Conservation (phyloP, 2,888 invertebrate genomes). For the Lepetodrilus schrolli region DNA sequence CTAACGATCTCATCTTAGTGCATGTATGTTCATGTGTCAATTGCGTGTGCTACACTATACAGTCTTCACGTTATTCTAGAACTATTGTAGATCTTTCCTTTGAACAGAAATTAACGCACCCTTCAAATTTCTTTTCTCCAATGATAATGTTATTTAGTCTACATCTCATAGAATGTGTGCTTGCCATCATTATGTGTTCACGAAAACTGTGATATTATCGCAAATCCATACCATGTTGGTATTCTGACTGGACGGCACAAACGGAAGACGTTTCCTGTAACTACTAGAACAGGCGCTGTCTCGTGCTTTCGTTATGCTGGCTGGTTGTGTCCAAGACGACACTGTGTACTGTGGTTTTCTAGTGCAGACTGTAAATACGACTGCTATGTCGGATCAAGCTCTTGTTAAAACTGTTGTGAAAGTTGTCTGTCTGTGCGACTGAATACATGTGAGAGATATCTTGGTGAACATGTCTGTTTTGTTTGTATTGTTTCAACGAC, state of each 20-base stretch:
- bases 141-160: neutral
- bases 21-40: neutral
- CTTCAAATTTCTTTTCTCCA: too few species aligned
- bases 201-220: constrained; percentile 13
- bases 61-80: neutral
- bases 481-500: constrained; percentile 2
- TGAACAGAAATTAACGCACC: neutral
- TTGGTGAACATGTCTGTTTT: constrained; percentile 5
- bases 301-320: neutral
- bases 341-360: neutral
- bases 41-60: neutral
- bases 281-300: neutral
- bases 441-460: neutral
- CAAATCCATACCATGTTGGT: neutral
- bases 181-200: neutral
- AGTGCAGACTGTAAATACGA: constrained; percentile 22
- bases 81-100: neutral
- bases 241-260: neutral
- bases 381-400: neutral
- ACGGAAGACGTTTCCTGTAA: neutral
- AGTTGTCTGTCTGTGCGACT: too few species aligned
- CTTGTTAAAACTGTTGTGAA: neutral
- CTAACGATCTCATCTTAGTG: neutral
- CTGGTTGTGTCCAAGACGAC: neutral
- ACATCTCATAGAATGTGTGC: neutral